phyloP scores from a whole-genome alignment of 2,797 vertebrate species.

The Gadopsis marmoratus region DNA sequence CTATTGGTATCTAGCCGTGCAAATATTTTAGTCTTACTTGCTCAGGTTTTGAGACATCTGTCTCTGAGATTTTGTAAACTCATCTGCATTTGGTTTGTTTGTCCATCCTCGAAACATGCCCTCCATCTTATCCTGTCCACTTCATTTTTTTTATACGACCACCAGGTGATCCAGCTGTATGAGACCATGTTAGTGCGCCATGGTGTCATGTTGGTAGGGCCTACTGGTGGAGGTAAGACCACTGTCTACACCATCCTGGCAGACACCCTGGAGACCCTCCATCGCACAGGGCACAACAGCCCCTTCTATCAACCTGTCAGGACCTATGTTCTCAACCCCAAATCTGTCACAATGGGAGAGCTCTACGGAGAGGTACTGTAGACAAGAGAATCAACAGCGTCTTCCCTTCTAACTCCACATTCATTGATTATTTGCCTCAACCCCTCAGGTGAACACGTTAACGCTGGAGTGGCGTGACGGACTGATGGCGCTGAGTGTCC shows the following conservation, averaged over 20 bases:
- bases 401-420: neutral
- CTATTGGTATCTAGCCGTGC: neutral
- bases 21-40: neutral
- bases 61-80: neutral
- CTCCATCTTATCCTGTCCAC: neutral
- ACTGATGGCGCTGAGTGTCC: slow-evolving; percentile 91
- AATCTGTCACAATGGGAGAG: slow-evolving; percentile 92
- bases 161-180: slow-evolving; percentile 92
- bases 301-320: slow-evolving; percentile 89
- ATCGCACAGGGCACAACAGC: slow-evolving; percentile 74
- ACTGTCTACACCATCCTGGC: slow-evolving; percentile 88
- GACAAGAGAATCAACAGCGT: neutral
- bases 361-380: slow-evolving; percentile 76
- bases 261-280: slow-evolving; percentile 85
- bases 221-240: slow-evolving; percentile 91
- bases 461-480: slow-evolving; percentile 93
- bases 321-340: slow-evolving; percentile 90
- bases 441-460: slow-evolving; percentile 85
- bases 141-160: slow-evolving; percentile 27
- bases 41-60: neutral
- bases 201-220: slow-evolving; percentile 93
- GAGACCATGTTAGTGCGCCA: slow-evolving; percentile 94
- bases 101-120: neutral
- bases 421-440: neutral
- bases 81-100: neutral